Evolutionary conservation across 2,888 invertebrate genomes (phyloP), one percentile per base, ranked within the genome.

Genomic region (Cremastinae sp.): DNA sequence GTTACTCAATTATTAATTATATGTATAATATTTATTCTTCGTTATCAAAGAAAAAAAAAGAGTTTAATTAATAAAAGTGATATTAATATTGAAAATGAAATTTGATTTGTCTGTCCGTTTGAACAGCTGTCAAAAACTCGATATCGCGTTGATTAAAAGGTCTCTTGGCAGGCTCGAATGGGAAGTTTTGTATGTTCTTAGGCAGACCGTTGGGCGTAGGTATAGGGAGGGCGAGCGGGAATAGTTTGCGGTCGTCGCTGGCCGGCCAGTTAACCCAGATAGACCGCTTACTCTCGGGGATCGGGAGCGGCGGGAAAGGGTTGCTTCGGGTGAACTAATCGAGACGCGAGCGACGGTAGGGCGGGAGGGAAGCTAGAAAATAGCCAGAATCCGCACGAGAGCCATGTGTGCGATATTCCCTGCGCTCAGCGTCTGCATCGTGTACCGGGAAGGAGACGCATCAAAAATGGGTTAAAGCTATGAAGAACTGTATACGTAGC

Each of bases 391-490:
- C 34, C 7, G 16, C 12, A 28, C n/a, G n/a, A 5, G 36, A 58
- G 43, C 36, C 41, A 20, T 56, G 66, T 62, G 56, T 28, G 62
- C 43, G 62, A 68, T 47, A 22, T 47, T 2, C 49, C n/a, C 56
- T 18, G n/a, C 8, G 10, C 41, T 54, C 62, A 36, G 43, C 16
- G 43, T 22, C 20, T 28, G 51, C 51, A 61, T 45, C 18, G 22
- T 12, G 18, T 45, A 38, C 14, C 22, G 49, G 49, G 49, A 51
- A 12, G 28, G 28, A 61, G 54, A 38, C 20, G 54, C 14, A 14
- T 3, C 41, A 18, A 38, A 56, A 9, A 41, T 54, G 47, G 38
- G 66, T 61, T 28, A n/a, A 38, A 56, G 61, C 12, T 14, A 54
- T 45, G 45, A 47, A 61, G 66, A 49, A 54, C 28, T 47, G 58